Base-by-base conservation (phyloP, 2,888 invertebrate genomes). In the Cephus spinipes region DNA sequence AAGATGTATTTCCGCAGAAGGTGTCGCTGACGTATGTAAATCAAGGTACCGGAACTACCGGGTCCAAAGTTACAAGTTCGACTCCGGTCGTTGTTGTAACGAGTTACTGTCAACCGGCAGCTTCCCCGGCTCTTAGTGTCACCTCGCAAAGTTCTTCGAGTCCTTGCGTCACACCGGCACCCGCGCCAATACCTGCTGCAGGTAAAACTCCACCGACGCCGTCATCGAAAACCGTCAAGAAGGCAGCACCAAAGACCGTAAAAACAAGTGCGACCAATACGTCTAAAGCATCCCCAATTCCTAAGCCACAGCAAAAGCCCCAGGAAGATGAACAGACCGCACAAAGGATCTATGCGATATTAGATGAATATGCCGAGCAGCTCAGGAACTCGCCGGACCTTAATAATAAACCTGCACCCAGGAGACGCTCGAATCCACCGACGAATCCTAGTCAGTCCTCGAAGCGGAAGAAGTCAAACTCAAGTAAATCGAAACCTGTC, bases 301-400 rank as follows among this genome's bases (percentile, higher is more conserved):
- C 95, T 9, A 94, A 94, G 88, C 94, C 94, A 4, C 93, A 94
- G 79, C 96, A 96, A 84, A 96, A 96, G 89, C 95, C 96, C 1
- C 94, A 96, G 82, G 96, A 96, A 92, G 96, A 96, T 86, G 96
- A 96, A 87, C 95, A 96, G 88, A 96, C 96, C 0, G 95, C 96
- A 0, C 96, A 96, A 87, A 93, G 96, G 83, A 96, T 96, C 85
- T 94, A 96, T 80, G 96, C 96, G 83, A 96, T 96, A 85, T 90
- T 96, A 75, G 96, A 96, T 0, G 95, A 96, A 87, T 96, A 96
- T 89, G 96, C 96, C 74, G 96, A 96, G 86, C 96, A 96, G 87
- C 92, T 96, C 73, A 93, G 96, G 84, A 96, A 96, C 87, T 96
- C 96, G 1, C 96, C 96, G 0, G 96, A 96, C 90, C 89, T 94